Percentiles rank a stretch among this genome's conserved stretches.
Conservation (phyloP, 2,113 vertebrate species). For the Pao palembangensis region DNA sequence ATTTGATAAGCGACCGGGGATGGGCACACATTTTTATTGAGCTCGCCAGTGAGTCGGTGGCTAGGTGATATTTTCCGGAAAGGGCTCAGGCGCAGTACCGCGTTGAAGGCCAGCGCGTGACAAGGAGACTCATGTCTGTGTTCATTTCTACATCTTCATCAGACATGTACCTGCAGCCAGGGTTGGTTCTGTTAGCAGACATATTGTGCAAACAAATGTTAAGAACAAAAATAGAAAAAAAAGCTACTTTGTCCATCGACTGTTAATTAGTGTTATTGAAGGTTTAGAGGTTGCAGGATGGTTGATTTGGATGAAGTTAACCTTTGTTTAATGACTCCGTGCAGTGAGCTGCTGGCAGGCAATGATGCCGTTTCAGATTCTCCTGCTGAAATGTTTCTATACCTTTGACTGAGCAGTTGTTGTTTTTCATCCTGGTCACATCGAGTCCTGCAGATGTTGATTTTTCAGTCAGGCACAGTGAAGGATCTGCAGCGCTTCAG, state of each 20-base stretch:
- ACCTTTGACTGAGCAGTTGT: background rate
- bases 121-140: background rate
- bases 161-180: background rate
- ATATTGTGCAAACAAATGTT: too few species aligned
- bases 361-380: background rate
- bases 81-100: constrained; percentile 28
- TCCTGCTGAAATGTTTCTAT: background rate
- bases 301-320: background rate
- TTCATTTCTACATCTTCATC: constrained; percentile 20
- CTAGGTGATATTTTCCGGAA: constrained; percentile 29
- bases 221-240: background rate
- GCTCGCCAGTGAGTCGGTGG: constrained; percentile 7
- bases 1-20: constrained; percentile 41
- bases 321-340: background rate
- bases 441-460: background rate
- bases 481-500: too few species aligned
- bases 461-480: background rate
- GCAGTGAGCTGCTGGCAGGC: background rate
- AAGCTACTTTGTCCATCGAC: too few species aligned
- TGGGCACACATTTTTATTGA: constrained; percentile 35
- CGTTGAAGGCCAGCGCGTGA: constrained; percentile 12
- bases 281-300: background rate
- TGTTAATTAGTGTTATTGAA: background rate
- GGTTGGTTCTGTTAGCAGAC: too few species aligned
- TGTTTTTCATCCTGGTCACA: background rate